These are phyloP conservation scores for Drosophila punjabiensis DNA, from an alignment of 1,140 invertebrate genomes.

Conservation along the genomic window DNA sequence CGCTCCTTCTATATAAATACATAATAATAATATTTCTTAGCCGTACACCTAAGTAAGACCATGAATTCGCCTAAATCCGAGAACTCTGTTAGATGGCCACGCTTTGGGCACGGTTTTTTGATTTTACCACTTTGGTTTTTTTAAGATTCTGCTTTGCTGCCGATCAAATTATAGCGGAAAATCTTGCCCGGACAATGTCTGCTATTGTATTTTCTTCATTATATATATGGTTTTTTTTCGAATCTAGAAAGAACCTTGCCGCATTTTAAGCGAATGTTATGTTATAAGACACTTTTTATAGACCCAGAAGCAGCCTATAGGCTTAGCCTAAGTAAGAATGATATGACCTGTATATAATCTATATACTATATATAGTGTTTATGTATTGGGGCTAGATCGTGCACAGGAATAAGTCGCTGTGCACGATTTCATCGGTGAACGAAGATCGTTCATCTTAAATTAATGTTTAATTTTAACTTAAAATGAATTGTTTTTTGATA, in stretches of 20 bases:
- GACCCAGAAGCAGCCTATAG: slow-evolving; percentile 20
- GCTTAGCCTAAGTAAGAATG: slow-evolving; percentile 37
- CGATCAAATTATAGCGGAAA: slow-evolving; percentile 35
- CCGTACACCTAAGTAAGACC: slow-evolving; percentile 48
- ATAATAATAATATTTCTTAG: slow-evolving; percentile 26
- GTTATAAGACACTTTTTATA: slow-evolving; percentile 23
- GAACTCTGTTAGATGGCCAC: slow-evolving; percentile 34
- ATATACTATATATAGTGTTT: not conserved
- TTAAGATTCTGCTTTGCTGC: slow-evolving; percentile 52
- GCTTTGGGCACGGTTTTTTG: slow-evolving; percentile 75
- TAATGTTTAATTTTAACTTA: slow-evolving; percentile 11
- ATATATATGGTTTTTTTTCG: not conserved
- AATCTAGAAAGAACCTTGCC: slow-evolving; percentile 25
- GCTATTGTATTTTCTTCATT: slow-evolving; percentile 13
- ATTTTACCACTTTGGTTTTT: slow-evolving; percentile 23
- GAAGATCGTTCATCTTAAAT: slow-evolving; percentile 2
- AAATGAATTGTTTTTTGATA: slow-evolving; percentile 48
- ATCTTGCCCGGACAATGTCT: slow-evolving; percentile 34
- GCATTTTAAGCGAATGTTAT: slow-evolving; percentile 53
- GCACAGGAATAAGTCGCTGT: slow-evolving; percentile 53
- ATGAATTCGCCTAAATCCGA: slow-evolving; percentile 31
- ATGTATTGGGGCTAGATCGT: slow-evolving; percentile 41
- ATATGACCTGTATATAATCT: slow-evolving; percentile 14
- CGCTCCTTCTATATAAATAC: slow-evolving; percentile 9
- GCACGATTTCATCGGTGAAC: slow-evolving; percentile 27